A percentile compares a stretch with the other conserved stretches of the same genome.
These are phyloP conservation scores for Megaustenia siamemsis DNA, from an alignment of 2,888 invertebrate species.

Conservation along the genomic window DNA sequence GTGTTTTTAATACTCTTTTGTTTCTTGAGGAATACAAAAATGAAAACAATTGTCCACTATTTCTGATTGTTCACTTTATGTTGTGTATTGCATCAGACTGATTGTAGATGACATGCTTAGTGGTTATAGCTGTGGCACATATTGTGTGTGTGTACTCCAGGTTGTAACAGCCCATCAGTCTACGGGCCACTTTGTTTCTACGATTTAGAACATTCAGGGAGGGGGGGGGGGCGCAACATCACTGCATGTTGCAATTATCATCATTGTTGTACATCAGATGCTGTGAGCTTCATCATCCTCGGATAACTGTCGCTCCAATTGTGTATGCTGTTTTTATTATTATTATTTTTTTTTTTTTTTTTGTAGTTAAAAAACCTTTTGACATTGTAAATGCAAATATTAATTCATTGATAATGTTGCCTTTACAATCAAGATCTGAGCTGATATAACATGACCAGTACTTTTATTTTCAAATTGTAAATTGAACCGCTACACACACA, in stretches of 20 bases:
- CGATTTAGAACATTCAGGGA: background rate
- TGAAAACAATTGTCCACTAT: background rate
- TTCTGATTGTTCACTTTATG: slow-evolving; percentile 28
- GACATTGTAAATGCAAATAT: slow-evolving; percentile 1
- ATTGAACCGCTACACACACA: background rate
- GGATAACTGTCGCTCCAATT: no score
- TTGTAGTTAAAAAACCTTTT: no score
- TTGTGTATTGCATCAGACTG: slow-evolving; percentile 46
- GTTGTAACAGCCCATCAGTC: background rate
- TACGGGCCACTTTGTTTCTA: background rate
- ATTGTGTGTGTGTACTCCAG: slow-evolving; percentile 15
- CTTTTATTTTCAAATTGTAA: background rate
- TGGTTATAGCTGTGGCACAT: slow-evolving; percentile 17
- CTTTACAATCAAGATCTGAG: slow-evolving; percentile 38
- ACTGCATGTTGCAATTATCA: background rate
- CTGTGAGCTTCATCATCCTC: background rate
- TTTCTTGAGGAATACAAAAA: background rate
- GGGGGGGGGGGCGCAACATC: no score
- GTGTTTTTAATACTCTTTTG: slow-evolving; percentile 29
- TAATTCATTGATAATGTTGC: slow-evolving; percentile 3
- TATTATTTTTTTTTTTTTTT: background rate
- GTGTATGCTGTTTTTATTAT: no score
- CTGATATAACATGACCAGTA: slow-evolving; percentile 1
- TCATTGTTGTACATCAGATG: background rate
- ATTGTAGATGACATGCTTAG: slow-evolving; percentile 38